Conservation (phyloP, 2,888 invertebrate genomes). For the Norana najaformis region DNA sequence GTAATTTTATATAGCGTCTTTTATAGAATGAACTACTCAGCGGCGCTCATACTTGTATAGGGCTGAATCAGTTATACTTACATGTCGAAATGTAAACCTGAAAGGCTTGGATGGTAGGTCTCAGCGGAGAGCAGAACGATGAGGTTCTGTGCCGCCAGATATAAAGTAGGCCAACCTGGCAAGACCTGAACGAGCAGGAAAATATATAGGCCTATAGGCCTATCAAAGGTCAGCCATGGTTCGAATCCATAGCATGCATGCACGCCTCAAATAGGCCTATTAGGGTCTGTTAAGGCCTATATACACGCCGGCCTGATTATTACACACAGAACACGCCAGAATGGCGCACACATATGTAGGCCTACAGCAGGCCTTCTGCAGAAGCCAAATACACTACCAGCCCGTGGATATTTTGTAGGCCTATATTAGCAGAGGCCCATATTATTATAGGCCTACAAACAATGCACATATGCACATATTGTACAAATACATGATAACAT, state of each 20-base stretch:
- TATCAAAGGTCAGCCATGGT: conserved; percentile 13
- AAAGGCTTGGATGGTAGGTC: not conserved
- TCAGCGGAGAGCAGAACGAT: not conserved
- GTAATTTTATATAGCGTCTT: too few species aligned
- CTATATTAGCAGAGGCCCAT: not conserved
- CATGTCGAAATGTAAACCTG: not conserved
- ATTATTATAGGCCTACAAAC: not conserved
- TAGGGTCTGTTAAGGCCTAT: conserved; percentile 13
- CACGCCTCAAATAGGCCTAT: conserved; percentile 13
- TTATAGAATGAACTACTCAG: too few species aligned
- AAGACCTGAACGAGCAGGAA: not conserved
- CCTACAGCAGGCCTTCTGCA: not conserved
- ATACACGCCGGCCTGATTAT: not conserved
- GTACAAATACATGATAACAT: not conserved
- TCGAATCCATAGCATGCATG: conserved; percentile 13
- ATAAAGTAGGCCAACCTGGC: not conserved
- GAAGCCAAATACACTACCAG: not conserved
- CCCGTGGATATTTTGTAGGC: not conserved
- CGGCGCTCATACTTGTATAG: not conserved
- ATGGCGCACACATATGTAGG: too few species aligned
- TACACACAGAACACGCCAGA: not conserved
- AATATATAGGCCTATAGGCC: conserved; percentile 13
- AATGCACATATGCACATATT: not conserved
- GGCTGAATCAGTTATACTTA: conserved; percentile 13
- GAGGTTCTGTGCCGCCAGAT: not conserved